Base-by-base conservation (phyloP, 2,888 invertebrate genomes). In the Protonemura montana region DNA sequence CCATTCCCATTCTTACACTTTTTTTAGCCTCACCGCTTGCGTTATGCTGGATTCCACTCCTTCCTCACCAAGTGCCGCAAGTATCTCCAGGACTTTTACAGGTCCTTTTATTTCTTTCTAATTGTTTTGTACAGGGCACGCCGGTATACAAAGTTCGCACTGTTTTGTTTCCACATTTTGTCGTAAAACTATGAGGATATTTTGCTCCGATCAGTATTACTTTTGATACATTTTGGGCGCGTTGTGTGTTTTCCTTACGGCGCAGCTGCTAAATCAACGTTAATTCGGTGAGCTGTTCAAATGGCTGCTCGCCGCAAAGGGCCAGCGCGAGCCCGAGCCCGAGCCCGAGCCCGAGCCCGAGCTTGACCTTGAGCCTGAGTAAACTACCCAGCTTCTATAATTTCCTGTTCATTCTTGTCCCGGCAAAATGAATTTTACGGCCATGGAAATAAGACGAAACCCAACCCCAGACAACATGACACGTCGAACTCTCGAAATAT, bases 1-100 rank as follows among this genome's bases (percentile, higher is more conserved):
- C 59, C 59, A 59, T 59, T 59, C 59, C 59, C 59, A 59, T 59
- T 59, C 59, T 59, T 59, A 59, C 59, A 59, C 59, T 10, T 59
- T 59, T 59, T 21, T 21, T 59, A 13, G 41, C 5, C 16, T 16
- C 59, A 59, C 59, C 59, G 21, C 59, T 21, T 16, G 59, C 59
- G 59, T 59, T 59, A 59, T 59, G 59, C 59, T 13, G 10, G 35
- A 10, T 59, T 59, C 59, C 59, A 59, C 13, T 21, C 13, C 59
- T 41, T 41, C 41, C 1, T 21, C 59, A 10, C 16, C 59, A 21
- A 59, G 21, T 21, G 59, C 59, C 59, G 59, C 13, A 59, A 59
- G 16, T 59, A 59, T 59, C 59, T 21, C 59, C 59, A 21, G 21
- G 13, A 59, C 16, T 59, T 59, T 59, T 59, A 59, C 21, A 21